Base-by-base conservation (phyloP, 2,888 invertebrate genomes). In the Phragmatobia fuliginosa region DNA sequence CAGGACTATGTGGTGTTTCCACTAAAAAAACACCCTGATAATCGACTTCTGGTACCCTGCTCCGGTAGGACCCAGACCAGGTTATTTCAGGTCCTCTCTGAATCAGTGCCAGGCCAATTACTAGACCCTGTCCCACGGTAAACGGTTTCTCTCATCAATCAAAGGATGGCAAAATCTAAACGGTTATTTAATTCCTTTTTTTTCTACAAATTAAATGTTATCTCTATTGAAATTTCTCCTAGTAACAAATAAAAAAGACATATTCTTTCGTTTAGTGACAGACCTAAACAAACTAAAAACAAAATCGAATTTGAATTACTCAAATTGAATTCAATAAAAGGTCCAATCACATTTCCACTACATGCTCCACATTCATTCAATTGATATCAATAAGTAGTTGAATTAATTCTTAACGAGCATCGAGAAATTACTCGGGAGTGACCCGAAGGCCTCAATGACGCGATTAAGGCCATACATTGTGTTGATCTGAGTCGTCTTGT, bases 321-420 rank as follows among this genome's bases (percentile, higher is more conserved):
- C 59, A 73, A 78, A 78, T 74, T 74, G 77, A 82, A 77, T 72
- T 72, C 72, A 73, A 75, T 73, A 74, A 78, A 70, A 75, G 68
- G 59, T 32, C 61, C 41, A 63, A 65, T 41, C 45, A 70, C 75
- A 81, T 82, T 85, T 83, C 85, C 84, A 80, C 83, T 70, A 66
- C 62, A 79, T 82, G 86, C 83, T 83, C 86, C 67, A 84, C 78
- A 86, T 87, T 76, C 73, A 76, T 83, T 77, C 86, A 86, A 89
- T 90, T 87, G 86, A 75, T 81, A 82, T 83, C 85, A 86, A 87
- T 89, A 86, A 86, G 84, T 81, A 85, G 83, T 83, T 82, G 84
- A 88, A 88, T 88, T 87, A 89, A 89, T 85, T 87, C 88, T 85
- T 83, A 84, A 84, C 85, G 81, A 85, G 83, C 81, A 80, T 77